Evolutionary conservation across 2,797 vertebrate species (phyloP).

Genomic region (Xyrichtys novacula): DNA sequence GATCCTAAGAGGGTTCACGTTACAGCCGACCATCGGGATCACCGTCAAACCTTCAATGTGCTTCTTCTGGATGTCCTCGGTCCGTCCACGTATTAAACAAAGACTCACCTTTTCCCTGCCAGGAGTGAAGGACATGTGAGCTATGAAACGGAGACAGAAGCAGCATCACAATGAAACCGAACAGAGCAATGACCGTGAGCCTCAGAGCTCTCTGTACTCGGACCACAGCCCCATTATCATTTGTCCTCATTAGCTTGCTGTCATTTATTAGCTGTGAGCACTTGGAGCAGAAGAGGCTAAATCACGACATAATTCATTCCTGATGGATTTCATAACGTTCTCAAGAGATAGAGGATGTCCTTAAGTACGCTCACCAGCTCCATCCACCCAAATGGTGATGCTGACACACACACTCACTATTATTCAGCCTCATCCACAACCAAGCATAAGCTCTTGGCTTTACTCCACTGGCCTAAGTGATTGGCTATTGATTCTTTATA

Average conservation of each 20-base stretch:
- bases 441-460: conserved; percentile 60
- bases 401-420: conserved; percentile 31
- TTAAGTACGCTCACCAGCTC: conserved; percentile 43
- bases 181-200: conserved; percentile 32
- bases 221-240: conserved; percentile 54
- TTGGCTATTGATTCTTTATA: conserved; percentile 83
- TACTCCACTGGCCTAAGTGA: conserved; percentile 79
- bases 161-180: conserved; percentile 28
- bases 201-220: conserved; percentile 5
- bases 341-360: conserved; percentile 44
- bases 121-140: conserved; percentile 57
- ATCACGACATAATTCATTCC: conserved; percentile 65
- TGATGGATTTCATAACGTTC: conserved; percentile 65
- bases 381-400: conserved; percentile 41
- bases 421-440: conserved; percentile 44
- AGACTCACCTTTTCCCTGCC: conserved; percentile 52
- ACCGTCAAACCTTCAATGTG: conserved; percentile 21
- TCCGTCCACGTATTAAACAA: conserved; percentile 11
- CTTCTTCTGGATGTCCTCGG: conserved; percentile 17
- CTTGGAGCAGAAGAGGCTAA: conserved; percentile 50
- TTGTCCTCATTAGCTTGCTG: conserved; percentile 64
- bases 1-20: conserved; percentile 26
- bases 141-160: conserved; percentile 51
- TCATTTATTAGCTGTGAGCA: conserved; percentile 61
- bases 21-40: not conserved